A percentile compares a stretch with the other conserved stretches of the same genome.
Evolutionary conservation across 1,140 invertebrate species (phyloP).

Genomic region (Araneus ventricosus): DNA sequence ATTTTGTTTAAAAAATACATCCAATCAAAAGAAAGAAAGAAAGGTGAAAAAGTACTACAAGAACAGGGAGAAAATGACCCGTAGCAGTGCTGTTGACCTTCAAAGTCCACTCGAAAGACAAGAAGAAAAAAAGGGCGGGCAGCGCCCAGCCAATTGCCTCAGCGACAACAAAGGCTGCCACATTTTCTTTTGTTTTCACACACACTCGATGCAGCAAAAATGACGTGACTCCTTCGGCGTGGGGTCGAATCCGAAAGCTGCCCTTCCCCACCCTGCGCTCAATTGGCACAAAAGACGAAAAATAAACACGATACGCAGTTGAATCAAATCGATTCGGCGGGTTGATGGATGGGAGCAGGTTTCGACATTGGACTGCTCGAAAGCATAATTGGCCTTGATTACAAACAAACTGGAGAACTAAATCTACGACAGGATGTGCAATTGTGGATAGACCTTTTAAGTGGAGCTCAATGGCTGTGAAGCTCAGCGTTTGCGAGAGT

Average conservation of each 20-base stretch:
- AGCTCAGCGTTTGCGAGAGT: too few relatives aligned
- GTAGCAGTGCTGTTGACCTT: slow-evolving; percentile 29
- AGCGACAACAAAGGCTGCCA: slow-evolving; percentile 28
- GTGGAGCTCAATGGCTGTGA: too few relatives aligned
- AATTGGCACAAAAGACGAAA: not conserved
- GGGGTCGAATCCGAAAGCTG: not conserved
- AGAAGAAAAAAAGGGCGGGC: not conserved
- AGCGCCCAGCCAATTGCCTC: slow-evolving; percentile 2
- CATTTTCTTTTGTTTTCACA: slow-evolving; percentile 28
- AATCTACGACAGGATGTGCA: not conserved
- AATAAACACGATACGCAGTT: slow-evolving; percentile 2
- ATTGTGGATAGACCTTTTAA: too few relatives aligned
- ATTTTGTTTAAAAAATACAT: too few relatives aligned
- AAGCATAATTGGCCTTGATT: slow-evolving; percentile 16
- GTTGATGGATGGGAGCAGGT: slow-evolving; percentile 13
- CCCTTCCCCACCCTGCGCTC: not conserved
- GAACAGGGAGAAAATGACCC: slow-evolving; percentile 18
- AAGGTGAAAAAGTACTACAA: too few relatives aligned
- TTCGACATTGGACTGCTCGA: not conserved
- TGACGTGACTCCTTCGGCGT: not conserved
- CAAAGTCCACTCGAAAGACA: not conserved
- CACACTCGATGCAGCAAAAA: not conserved
- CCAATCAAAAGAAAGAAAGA: not conserved
- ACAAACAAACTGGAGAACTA: not conserved
- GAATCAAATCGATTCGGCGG: not conserved